A percentile compares a stretch with the other conserved stretches of the same genome.
Evolutionary conservation across 2,113 vertebrate species (phyloP).

Genomic region (Tetrax tetrax): DNA sequence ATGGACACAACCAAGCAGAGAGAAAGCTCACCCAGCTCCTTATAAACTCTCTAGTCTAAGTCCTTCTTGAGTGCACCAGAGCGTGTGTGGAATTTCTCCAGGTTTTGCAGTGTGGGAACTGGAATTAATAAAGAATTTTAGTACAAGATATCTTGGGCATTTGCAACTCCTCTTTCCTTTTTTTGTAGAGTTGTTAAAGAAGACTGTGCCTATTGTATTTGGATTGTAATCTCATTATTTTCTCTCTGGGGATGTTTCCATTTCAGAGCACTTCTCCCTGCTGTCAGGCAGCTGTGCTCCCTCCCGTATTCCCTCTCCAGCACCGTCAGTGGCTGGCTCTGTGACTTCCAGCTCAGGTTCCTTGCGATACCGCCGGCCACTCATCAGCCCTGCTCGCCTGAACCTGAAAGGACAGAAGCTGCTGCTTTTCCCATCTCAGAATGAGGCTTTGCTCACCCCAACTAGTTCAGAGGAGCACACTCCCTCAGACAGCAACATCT

Average conservation of each 20-base stretch:
- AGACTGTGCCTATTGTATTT: rapidly evolving
- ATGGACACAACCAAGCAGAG: not conserved
- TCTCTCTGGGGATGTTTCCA: not conserved
- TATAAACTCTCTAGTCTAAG: not conserved
- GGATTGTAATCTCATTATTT: not conserved
- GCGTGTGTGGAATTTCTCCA: not conserved
- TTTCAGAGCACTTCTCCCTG: slow-evolving; percentile 87
- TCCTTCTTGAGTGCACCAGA: not conserved
- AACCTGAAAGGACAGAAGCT: slow-evolving; percentile 88
- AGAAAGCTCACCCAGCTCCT: not conserved
- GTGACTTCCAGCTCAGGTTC: slow-evolving; percentile 88
- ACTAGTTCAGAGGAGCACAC: slow-evolving; percentile 69
- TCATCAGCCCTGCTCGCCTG: slow-evolving; percentile 95
- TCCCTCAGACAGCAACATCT: slow-evolving; percentile 66
- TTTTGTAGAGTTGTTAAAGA: too few species aligned
- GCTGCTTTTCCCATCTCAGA: slow-evolving; percentile 78
- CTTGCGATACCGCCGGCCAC: slow-evolving; percentile 84
- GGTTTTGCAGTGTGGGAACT: not conserved
- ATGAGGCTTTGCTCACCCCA: slow-evolving; percentile 43
- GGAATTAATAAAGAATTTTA: not conserved
- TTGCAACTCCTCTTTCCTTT: not conserved
- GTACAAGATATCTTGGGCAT: rapidly evolving
- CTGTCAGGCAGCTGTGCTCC: slow-evolving; percentile 81
- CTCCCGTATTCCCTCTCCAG: slow-evolving; percentile 85
- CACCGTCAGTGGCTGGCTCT: slow-evolving; percentile 87